Base-by-base conservation (phyloP, 23 tunicate genomes). In the Trididemnum nubilum region DNA sequence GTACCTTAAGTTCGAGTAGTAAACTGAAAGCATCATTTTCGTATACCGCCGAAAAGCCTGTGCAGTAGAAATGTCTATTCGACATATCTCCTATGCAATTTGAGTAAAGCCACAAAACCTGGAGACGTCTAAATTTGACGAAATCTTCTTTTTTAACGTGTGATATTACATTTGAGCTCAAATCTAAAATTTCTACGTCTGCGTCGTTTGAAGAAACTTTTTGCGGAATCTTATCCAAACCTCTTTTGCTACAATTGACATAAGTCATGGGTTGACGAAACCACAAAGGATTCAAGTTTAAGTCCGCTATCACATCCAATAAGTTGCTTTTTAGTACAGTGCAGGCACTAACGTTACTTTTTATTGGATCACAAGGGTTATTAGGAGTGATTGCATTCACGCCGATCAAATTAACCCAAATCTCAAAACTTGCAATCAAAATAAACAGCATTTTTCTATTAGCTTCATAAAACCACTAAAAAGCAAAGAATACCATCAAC, bases 171-270 rank as follows among this genome's bases (percentile, higher is more conserved):
- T 63, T 63, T 63, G 23, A 15, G 69, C 69, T 19, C 23, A 63
- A 63, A 23, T 63, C 69, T 15, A 63, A 23, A 28, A 63, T 23
- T 63, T 63, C 27, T 4, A 63, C 69, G n/a, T n/a, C n/a, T n/a
- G n/a, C n/a, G n/a, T n/a, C n/a, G 69, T 63, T 63, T 24, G 28
- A 4, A 4, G 69, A 23, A 23, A 63, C 7, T 18, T 24, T 15
- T 23, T 23, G 24, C 7, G 69, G 69, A 28, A 63, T 23, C 23
- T 7, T 7, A 63, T 24, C 23, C 28, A 63, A 23, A 4, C 69
- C 69, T 23, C 69, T 63, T 23, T 23, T 63, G 28, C 69, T 63
- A 28, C 69, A 63, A 63, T 63, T 28, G 69, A 63, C 27, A 23
- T 28, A n/a, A n/a, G n/a, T n/a, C n/a, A n/a, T n/a, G n/a, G n/a